Evolutionary conservation across 2,888 invertebrate species (phyloP).

Genomic region (Tetranychus truncatus): DNA sequence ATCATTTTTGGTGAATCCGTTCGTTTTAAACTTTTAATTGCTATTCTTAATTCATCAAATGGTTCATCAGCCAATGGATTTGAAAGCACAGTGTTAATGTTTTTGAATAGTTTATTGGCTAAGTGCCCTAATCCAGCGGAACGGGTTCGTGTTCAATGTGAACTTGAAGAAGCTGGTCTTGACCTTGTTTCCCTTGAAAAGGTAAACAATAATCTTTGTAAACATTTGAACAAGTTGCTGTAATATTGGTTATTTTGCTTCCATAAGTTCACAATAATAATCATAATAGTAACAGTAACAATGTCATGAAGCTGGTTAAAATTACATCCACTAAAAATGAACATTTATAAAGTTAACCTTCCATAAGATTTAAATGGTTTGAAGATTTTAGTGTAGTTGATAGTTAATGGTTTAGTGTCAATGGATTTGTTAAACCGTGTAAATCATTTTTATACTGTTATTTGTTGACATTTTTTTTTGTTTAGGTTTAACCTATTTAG

Average conservation of each 20-base stretch:
- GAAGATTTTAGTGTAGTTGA: too few species aligned
- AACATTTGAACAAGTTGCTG: not conserved
- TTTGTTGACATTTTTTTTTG: not conserved
- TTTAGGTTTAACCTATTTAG: not conserved
- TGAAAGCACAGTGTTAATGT: conserved; percentile 53
- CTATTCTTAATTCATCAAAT: conserved; percentile 28
- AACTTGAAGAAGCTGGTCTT: conserved; percentile 32
- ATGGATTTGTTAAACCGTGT: not conserved
- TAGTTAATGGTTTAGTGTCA: not conserved
- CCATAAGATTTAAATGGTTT: too few species aligned
- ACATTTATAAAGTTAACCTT: too few species aligned
- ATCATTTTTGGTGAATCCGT: conserved; percentile 49
- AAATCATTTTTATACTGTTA: not conserved
- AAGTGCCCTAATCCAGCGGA: conserved; percentile 38
- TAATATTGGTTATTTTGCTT: not conserved
- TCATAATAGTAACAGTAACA: not conserved
- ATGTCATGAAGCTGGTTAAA: not conserved
- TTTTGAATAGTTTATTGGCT: conserved; percentile 63
- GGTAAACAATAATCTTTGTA: conserved; percentile 25
- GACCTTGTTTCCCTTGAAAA: conserved; percentile 29
- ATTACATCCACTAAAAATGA: too few species aligned
- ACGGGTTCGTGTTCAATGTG: conserved; percentile 33
- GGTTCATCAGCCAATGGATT: conserved; percentile 21
- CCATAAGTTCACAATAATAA: not conserved
- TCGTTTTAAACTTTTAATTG: conserved; percentile 52